phyloP scores from a whole-genome alignment of 1,140 invertebrate genomes.

The Bradynema listronoti region DNA sequence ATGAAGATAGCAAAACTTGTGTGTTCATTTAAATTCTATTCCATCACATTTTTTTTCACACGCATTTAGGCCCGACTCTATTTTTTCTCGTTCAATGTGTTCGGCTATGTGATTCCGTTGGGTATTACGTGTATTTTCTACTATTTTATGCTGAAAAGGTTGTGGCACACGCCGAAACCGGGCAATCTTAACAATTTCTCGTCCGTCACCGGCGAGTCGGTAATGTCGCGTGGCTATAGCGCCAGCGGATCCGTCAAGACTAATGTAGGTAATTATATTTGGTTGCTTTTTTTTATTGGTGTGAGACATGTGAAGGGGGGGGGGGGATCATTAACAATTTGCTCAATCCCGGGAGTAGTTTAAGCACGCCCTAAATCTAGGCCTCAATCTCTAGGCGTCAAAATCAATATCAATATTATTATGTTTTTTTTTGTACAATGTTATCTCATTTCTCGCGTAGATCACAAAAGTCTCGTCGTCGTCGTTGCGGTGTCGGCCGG shows the following conservation, averaged over 20 bases:
- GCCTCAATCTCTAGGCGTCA: no score
- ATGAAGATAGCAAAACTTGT: no score
- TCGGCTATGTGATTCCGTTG: conserved; percentile 61
- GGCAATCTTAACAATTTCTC: no score
- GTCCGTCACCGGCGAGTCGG: no score
- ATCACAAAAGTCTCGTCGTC: no score
- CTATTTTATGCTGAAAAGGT: conserved; percentile 76
- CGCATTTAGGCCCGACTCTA: conserved; percentile 49
- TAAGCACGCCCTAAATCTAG: no score
- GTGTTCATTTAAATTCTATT: conserved; percentile 1
- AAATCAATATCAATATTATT: not conserved
- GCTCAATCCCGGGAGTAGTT: no score
- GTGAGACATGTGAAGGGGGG: no score
- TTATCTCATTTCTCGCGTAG: no score
- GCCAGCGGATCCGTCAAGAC: conserved; percentile 11
- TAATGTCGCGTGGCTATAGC: no score
- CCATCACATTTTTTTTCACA: not conserved
- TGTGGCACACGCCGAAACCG: conserved; percentile 67
- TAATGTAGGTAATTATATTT: conserved; percentile 2
- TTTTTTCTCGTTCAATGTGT: conserved; percentile 60
- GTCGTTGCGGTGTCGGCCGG: conserved; percentile 67
- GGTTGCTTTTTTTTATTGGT: not conserved
- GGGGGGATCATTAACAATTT: no score
- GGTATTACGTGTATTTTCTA: conserved; percentile 81
- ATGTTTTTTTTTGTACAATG: not conserved